Base-by-base conservation (phyloP, 2,888 invertebrate species). In the Encarsia formosa region DNA sequence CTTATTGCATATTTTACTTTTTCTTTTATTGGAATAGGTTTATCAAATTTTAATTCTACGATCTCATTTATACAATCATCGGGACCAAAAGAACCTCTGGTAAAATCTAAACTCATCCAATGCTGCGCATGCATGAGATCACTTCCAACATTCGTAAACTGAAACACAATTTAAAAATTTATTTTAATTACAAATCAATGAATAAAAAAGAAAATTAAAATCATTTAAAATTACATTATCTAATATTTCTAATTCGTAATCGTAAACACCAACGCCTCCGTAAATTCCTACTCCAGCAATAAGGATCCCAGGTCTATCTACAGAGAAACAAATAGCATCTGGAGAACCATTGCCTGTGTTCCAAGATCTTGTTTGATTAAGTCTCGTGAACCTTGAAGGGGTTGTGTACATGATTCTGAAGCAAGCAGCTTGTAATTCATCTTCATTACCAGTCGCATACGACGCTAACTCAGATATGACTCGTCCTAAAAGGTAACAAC, bases 291-390 rank as follows among this genome's bases (percentile, higher is more conserved):
- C 89, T 1, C 97, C 98, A 23, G 89, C 89, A 34, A 98, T 81
- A 20, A 89, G 85, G 40, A 97, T 85, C 2, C 96, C 96, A 0
- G 88, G 80, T 18, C 88, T 81, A 76, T 98, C 96, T 9, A 97
- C 95, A 29, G 88, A 86, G 68, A 97, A 94, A 65, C 91, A 91
- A 64, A 99, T 89, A 1, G 96, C 96, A 76, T 99, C 98, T 0
- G 96, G 93, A 9, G 93, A 93, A 24, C 96, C 96, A 71, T 93
- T 94, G 4, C 96, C 94, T 0, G 96, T 94, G 72, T 97, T 96
- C 98, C 98, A 98, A 1, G 91, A 89, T 38, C 93, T 84, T 42
- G 88, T 87, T 61, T 88, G 86, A 71, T 94, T 95, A 38, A 90
- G 87, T 41, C 93, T 84, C 35, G 91, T 88, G 74, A 97, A 98